A percentile compares a stretch with the other conserved stretches of the same genome.
Evolutionary conservation across 2,113 vertebrate species (phyloP).

Genomic region (Solea senegalensis): DNA sequence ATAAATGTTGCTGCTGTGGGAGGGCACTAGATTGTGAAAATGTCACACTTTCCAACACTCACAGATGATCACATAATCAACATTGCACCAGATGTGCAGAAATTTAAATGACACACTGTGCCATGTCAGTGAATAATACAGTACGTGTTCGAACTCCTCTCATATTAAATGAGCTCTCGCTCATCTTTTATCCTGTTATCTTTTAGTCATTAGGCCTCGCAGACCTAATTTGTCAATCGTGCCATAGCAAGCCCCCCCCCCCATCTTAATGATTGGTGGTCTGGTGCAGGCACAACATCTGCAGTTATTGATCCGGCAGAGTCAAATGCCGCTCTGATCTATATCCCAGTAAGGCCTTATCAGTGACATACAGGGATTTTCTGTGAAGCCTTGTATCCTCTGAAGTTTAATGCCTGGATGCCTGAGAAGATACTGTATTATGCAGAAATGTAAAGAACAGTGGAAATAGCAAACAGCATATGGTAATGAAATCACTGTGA

Average conservation of each 20-base stretch:
- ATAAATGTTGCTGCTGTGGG: no score
- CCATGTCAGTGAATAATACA: background rate
- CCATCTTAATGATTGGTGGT: slow-evolving; percentile 59
- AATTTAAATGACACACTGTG: background rate
- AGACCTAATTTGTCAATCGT: slow-evolving; percentile 69
- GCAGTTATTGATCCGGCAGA: slow-evolving; percentile 74
- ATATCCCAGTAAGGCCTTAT: slow-evolving; percentile 77
- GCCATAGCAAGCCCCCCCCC: slow-evolving; percentile 47
- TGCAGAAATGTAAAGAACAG: background rate
- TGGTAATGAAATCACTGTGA: slow-evolving; percentile 4
- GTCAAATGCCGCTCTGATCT: slow-evolving; percentile 73
- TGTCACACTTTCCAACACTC: no score
- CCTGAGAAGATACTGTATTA: slow-evolving; percentile 34
- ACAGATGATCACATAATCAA: background rate
- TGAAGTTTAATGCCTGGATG: slow-evolving; percentile 42
- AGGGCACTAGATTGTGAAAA: no score
- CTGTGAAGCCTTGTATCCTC: slow-evolving; percentile 49
- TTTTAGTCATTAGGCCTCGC: slow-evolving; percentile 59
- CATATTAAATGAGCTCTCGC: slow-evolving; percentile 36
- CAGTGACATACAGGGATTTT: slow-evolving; percentile 74
- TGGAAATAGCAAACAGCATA: background rate
- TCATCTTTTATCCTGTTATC: slow-evolving; percentile 64
- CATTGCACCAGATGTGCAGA: background rate
- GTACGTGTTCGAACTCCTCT: slow-evolving; percentile 28
- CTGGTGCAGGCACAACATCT: slow-evolving; percentile 64